Evolutionary conservation across 2,113 vertebrate genomes (phyloP).

Genomic region (Petaurus breviceps): DNA sequence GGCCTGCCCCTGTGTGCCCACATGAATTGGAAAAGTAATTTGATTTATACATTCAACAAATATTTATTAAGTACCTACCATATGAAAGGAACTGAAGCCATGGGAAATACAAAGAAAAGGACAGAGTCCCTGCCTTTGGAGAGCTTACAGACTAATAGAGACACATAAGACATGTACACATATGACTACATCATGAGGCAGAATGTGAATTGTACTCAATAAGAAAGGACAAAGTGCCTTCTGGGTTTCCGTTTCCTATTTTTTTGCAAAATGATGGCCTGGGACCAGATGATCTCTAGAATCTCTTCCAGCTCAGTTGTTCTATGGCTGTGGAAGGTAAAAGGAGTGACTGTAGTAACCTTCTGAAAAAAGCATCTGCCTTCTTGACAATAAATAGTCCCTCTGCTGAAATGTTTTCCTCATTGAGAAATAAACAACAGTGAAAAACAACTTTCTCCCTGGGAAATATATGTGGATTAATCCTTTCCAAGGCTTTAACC

Average conservation of each 20-base stretch:
- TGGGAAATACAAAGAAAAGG: neutral
- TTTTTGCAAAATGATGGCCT: neutral
- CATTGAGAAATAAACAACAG: neutral
- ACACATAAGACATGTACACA: neutral
- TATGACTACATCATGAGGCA: neutral
- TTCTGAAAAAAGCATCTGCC: slow-evolving; percentile 7
- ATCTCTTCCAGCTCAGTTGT: neutral
- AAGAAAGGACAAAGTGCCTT: neutral
- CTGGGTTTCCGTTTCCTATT: neutral
- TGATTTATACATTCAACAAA: neutral
- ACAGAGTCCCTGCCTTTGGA: neutral
- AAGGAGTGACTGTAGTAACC: neutral
- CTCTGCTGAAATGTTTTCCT: slow-evolving; percentile 29
- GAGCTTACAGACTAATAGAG: neutral
- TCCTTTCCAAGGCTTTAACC: slow-evolving; percentile 31
- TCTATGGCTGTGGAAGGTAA: neutral
- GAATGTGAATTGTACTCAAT: neutral
- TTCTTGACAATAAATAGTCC: neutral
- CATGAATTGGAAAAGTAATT: neutral
- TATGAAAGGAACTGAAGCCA: neutral
- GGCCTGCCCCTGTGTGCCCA: neutral
- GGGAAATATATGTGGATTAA: slow-evolving; percentile 45
- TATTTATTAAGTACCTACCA: neutral
- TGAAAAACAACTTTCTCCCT: neutral
- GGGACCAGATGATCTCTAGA: neutral